phyloP scores from a whole-genome alignment of 2,888 invertebrate genomes.

The Lasioglossum morio region DNA sequence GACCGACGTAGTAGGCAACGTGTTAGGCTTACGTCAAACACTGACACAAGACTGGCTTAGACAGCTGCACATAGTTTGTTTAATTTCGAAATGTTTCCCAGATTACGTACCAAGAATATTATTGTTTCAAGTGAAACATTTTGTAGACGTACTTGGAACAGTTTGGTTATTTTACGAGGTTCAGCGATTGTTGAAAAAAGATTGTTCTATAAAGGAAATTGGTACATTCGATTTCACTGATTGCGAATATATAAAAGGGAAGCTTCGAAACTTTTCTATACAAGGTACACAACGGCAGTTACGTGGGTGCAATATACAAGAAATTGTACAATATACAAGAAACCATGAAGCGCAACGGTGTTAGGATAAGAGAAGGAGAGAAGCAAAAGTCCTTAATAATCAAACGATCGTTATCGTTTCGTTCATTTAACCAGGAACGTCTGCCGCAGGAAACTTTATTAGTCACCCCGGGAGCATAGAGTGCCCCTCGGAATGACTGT shows the following conservation, averaged over 20 bases:
- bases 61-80: background rate
- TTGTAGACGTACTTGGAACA: background rate
- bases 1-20: background rate
- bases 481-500: slow-evolving; percentile 25
- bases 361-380: background rate
- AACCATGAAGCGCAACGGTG: background rate
- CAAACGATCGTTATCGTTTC: slow-evolving; percentile 35
- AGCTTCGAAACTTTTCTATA: background rate
- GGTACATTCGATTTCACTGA: too few species aligned
- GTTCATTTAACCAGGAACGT: slow-evolving; percentile 57
- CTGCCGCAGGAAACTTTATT: slow-evolving; percentile 43
- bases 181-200: background rate
- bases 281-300: background rate
- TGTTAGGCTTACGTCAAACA: background rate
- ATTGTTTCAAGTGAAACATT: too few species aligned
- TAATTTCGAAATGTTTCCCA: background rate
- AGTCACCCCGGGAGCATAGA: slow-evolving; percentile 21
- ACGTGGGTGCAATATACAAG: background rate
- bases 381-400: slow-evolving; percentile 5
- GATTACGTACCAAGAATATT: background rate
- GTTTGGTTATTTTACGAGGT: background rate
- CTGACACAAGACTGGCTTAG: background rate
- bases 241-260: too few species aligned
- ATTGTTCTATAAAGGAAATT: too few species aligned
- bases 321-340: too few species aligned